phyloP scores from a whole-genome alignment of 2,888 invertebrate genomes.

The Folsomia candida region DNA sequence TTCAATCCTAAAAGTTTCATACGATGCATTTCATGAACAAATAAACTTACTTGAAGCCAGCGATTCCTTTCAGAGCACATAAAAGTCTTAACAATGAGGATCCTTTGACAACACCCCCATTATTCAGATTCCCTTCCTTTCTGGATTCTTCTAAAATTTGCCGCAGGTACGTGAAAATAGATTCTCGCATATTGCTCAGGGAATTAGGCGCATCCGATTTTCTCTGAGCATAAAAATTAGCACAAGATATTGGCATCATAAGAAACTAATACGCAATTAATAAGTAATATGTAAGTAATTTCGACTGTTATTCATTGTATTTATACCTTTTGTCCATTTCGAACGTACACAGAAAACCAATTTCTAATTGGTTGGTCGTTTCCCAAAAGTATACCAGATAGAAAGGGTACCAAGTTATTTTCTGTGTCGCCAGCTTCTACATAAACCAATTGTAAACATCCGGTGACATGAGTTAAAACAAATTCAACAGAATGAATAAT shows the following conservation, averaged over 20 bases:
- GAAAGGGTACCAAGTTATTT: slow-evolving; percentile 70
- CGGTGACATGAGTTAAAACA: slow-evolving; percentile 19
- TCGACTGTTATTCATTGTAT: neutral
- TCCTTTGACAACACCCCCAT: slow-evolving; percentile 66
- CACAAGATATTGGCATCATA: neutral
- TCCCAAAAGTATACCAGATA: slow-evolving; percentile 84
- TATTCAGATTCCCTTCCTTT: slow-evolving; percentile 16
- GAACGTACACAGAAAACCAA: slow-evolving; percentile 89
- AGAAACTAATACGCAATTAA: neutral
- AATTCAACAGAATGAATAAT: slow-evolving; percentile 30
- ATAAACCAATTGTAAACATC: slow-evolving; percentile 1
- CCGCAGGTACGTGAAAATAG: slow-evolving; percentile 41
- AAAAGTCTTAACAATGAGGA: slow-evolving; percentile 86
- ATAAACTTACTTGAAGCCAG: slow-evolving; percentile 73
- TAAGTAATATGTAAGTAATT: neutral
- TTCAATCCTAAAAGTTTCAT: too few species aligned
- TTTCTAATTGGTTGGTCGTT: slow-evolving; percentile 83
- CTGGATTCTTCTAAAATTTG: slow-evolving; percentile 32
- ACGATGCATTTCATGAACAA: too few species aligned
- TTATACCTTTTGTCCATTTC: slow-evolving; percentile 72
- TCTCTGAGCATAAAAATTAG: slow-evolving; percentile 29
- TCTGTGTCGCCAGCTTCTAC: slow-evolving; percentile 41
- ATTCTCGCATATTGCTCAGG: slow-evolving; percentile 41
- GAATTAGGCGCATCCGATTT: slow-evolving; percentile 44
- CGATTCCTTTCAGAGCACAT: slow-evolving; percentile 88